phyloP scores from a whole-genome alignment of 2,888 invertebrate species.

The Stramonita haemastoma region DNA sequence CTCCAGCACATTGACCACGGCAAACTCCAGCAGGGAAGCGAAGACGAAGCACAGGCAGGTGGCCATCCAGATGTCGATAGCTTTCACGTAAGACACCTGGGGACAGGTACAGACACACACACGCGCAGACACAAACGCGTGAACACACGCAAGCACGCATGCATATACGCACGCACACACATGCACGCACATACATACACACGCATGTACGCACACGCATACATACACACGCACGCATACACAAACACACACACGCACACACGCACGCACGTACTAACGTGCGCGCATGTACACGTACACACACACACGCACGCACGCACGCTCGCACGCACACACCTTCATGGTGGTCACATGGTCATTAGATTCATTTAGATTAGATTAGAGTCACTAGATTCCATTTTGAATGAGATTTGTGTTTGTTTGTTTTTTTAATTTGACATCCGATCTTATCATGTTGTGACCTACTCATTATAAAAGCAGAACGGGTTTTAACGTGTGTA shows the following conservation, averaged over 20 bases:
- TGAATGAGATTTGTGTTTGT: no score
- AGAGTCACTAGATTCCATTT: no score
- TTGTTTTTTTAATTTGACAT: no score
- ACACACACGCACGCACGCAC: no score
- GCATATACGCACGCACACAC: neutral
- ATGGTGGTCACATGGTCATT: no score
- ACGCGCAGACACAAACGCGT: neutral
- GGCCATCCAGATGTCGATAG: conserved; percentile 70
- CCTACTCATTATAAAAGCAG: no score
- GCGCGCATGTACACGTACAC: no score
- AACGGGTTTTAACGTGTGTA: no score
- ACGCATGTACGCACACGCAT: conserved; percentile 9
- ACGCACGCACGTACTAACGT: neutral
- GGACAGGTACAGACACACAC: neutral
- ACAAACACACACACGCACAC: neutral
- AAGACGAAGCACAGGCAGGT: conserved; percentile 66
- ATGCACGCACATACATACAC: conserved; percentile 13
- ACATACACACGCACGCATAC: conserved; percentile 20
- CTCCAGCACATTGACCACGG: conserved; percentile 46
- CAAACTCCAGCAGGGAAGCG: conserved; percentile 63
- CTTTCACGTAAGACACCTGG: conserved; percentile 67
- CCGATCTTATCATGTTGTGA: no score
- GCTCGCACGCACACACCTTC: no score
- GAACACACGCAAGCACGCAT: neutral
- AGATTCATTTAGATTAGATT: no score